Evolutionary conservation across 2,888 invertebrate genomes (phyloP).

Genomic region (Zaprionus obscuricornis): DNA sequence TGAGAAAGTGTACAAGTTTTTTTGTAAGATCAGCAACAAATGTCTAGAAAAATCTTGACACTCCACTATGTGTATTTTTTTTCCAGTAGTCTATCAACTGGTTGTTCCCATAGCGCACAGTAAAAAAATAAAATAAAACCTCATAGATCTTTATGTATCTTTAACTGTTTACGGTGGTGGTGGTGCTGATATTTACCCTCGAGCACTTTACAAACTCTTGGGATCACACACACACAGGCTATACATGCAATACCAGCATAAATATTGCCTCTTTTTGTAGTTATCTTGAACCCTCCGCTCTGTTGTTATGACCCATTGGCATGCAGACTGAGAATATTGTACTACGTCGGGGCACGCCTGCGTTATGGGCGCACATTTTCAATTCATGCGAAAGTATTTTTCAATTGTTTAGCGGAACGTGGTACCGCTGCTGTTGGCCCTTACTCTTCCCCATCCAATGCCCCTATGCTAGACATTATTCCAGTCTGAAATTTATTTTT

Average conservation of each 20-base stretch:
- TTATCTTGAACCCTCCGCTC: conserved; percentile 59
- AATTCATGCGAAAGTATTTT: conserved; percentile 71
- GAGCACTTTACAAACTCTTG: conserved; percentile 39
- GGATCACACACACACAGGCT: conserved; percentile 52
- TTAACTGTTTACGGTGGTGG: not conserved
- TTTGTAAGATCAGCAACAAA: conserved; percentile 10
- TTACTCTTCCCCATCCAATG: too few species aligned
- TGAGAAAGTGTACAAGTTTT: conserved; percentile 53
- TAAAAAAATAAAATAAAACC: conserved; percentile 8
- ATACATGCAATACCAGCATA: conserved; percentile 67
- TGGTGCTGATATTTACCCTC: conserved; percentile 54
- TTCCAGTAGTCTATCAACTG: too few species aligned
- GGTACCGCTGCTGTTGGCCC: not conserved
- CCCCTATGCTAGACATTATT: too few species aligned
- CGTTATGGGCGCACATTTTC: conserved; percentile 50
- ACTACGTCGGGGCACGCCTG: conserved; percentile 62
- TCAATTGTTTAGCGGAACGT: conserved; percentile 37
- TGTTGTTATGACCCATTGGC: conserved; percentile 57
- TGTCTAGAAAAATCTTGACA: conserved; percentile 56
- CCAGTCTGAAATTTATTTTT: too few species aligned
- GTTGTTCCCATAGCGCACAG: conserved; percentile 54
- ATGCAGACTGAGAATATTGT: conserved; percentile 41
- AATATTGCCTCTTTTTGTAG: conserved; percentile 57
- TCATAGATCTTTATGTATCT: conserved; percentile 23
- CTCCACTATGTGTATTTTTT: conserved; percentile 45